Conservation (phyloP, 2,113 vertebrate genomes). For the Erpornis zantholeuca region DNA sequence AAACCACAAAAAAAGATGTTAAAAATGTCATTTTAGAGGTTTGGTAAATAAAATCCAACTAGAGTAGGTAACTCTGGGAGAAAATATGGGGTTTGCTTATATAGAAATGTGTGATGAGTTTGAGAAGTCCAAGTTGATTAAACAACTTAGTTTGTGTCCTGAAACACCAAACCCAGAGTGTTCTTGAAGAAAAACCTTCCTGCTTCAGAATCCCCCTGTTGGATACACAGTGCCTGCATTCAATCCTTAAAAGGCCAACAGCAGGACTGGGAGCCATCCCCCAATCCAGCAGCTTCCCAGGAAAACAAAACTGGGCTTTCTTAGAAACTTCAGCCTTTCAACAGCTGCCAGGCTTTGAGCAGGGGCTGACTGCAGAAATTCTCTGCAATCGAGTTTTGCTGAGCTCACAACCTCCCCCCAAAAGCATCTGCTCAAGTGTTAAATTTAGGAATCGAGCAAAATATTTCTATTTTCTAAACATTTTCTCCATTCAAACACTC, state of each 20-base stretch:
- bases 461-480: not conserved
- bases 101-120: accelerated
- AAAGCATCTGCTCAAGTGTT: not conserved
- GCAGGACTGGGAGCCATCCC: not conserved
- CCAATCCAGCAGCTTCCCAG: not conserved
- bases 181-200: not conserved
- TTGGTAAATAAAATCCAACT: not conserved
- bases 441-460: not conserved
- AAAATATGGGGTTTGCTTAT: accelerated
- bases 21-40: not conserved
- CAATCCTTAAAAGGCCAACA: slow-evolving; percentile 55
- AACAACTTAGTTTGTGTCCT: not conserved
- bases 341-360: not conserved
- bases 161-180: not conserved
- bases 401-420: not conserved
- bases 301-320: not conserved
- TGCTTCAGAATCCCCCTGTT: not conserved
- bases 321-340: not conserved
- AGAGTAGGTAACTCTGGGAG: not conserved
- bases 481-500: not conserved
- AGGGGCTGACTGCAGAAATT: not conserved
- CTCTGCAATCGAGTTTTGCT: not conserved
- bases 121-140: not conserved
- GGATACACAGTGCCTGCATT: not conserved
- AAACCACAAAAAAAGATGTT: not conserved